These are phyloP conservation scores for Pardosa pseudoannulata DNA, from an alignment of 2,888 invertebrate genomes.

Conservation along the genomic window DNA sequence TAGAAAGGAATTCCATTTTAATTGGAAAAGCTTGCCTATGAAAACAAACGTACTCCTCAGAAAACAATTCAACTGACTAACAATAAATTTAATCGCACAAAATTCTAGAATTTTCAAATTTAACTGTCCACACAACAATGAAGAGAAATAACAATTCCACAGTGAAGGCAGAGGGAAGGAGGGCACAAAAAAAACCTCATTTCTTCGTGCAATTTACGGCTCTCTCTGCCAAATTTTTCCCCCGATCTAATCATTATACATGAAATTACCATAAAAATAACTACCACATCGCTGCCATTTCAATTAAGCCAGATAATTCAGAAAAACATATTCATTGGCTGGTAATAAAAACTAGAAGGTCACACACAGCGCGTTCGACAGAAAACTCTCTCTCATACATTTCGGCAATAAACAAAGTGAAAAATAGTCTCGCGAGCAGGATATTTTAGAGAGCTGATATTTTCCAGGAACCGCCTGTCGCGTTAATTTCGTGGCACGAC, in stretches of 20 bases:
- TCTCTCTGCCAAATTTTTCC: too few relatives aligned
- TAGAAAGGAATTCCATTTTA: too few relatives aligned
- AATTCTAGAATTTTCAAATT: too few relatives aligned
- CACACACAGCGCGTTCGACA: background rate
- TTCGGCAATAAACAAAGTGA: background rate
- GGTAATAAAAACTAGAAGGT: background rate
- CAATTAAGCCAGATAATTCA: background rate
- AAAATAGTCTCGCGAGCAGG: background rate
- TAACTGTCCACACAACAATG: too few relatives aligned
- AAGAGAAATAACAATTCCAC: too few relatives aligned
- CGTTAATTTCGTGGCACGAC: background rate
- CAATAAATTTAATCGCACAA: too few relatives aligned
- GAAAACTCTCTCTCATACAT: background rate
- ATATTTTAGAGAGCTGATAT: background rate
- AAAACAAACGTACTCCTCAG: too few relatives aligned
- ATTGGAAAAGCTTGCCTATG: too few relatives aligned
- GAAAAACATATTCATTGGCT: background rate
- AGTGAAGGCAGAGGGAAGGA: too few relatives aligned
- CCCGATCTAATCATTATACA: background rate
- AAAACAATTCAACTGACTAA: too few relatives aligned
- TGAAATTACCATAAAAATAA: background rate
- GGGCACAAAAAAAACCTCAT: too few relatives aligned
- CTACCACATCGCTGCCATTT: background rate
- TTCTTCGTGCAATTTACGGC: too few relatives aligned
- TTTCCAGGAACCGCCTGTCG: background rate